Evolutionary conservation across 1,140 invertebrate genomes (phyloP), one percentile per base, ranked within the genome.

Genomic region (Calliopsis andreniformis): DNA sequence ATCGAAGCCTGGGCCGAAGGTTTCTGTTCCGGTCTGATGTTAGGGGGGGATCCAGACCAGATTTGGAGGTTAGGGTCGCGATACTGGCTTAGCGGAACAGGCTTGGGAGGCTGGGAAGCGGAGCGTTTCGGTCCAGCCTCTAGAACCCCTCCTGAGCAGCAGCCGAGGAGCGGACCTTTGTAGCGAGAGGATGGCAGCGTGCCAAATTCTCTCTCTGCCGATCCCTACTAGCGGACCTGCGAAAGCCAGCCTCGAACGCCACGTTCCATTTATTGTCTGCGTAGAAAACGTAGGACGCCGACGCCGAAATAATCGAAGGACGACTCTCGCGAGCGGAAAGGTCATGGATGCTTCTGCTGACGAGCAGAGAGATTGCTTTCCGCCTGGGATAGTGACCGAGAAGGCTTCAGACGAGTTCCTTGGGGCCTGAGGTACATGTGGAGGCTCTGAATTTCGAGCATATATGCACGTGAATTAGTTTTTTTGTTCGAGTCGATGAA

Each of bases 161-260:
- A 28, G 49, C 43, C 69, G 75, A 68, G 63, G 63, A 70, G 61
- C 43, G 76, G 69, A 72, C 82, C 73, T 84, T 84, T 84, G 83
- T 84, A 62, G 68, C 62, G 67, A 47, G 69, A 53, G 77, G 58
- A 82, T 91, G 90, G 89, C 88, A 66, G 62, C 75, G 56, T 76
- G 89, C 90, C 90, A 91, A 89, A 89, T 90, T 87, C 83, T 77
- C 77, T 87, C 80, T 25, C 32, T 10, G 32, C 72, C 78, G 82
- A 83, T 69, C 28, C 67, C 56, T 79, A 89, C 88, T 90, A 90
- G 87, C 89, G 85, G 83, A 86, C 82, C 82, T 83, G 86, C 86
- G 84, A 86, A 87, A 90, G 89, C 86, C 78, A 86, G 85, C 86
- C 85, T 84, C 85, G 78, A 72, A 47, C 47, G 45, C 72, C 72